Evolutionary conservation across 1,140 invertebrate species (phyloP).

Genomic region (Eulimnadia texana): DNA sequence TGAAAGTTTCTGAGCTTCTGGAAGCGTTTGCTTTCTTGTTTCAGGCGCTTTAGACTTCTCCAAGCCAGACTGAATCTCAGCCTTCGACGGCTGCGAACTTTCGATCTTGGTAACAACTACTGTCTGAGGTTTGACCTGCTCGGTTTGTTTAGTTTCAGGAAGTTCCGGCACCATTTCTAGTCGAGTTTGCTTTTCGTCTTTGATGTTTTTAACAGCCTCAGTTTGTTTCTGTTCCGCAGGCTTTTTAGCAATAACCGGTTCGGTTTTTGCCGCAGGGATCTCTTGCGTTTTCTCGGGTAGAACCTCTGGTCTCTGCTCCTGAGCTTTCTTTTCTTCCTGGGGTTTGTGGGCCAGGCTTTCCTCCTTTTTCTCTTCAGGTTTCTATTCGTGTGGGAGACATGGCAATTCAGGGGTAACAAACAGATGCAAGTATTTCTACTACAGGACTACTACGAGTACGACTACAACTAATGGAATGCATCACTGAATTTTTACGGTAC

Average conservation of each 20-base stretch:
- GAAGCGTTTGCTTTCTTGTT: background rate
- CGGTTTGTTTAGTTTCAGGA: background rate
- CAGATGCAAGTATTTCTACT: no score
- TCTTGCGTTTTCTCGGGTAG: slow-evolving; percentile 14
- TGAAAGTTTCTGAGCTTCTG: background rate
- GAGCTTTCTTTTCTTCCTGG: background rate
- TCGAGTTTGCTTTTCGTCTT: background rate
- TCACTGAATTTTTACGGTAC: no score
- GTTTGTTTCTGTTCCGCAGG: background rate
- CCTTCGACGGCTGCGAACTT: no score
- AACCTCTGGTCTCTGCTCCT: slow-evolving; percentile 18
- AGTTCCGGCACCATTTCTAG: background rate
- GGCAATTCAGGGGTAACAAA: no score
- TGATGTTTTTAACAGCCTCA: background rate
- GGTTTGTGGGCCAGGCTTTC: background rate
- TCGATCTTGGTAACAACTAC: no score
- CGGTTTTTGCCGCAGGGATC: slow-evolving; percentile 9
- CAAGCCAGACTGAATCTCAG: background rate
- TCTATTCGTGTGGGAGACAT: no score
- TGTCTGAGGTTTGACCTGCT: background rate
- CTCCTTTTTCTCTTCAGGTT: background rate
- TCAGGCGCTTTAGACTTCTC: background rate
- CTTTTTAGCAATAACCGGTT: background rate
- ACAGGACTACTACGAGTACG: no score
- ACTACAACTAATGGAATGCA: no score